Conservation (phyloP, 2,797 vertebrate species). For the Enteromius viviparus region DNA sequence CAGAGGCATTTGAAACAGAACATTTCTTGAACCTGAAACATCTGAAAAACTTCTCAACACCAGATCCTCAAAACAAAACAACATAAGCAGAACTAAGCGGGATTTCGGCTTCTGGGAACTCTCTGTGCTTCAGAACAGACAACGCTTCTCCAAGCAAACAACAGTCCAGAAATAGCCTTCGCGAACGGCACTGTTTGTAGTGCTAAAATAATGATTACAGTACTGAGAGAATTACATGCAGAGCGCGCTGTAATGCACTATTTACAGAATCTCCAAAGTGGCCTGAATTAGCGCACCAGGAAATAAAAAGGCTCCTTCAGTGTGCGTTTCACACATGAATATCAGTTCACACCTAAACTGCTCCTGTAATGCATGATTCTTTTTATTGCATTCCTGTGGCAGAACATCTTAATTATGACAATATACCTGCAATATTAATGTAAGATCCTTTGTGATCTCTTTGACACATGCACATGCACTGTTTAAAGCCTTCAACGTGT, state of each 20-base stretch:
- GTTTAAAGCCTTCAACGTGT: constrained; percentile 37
- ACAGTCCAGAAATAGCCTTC: constrained; percentile 77
- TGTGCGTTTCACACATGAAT: constrained; percentile 19
- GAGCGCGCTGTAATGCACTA: constrained; percentile 63
- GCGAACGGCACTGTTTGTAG: constrained; percentile 72
- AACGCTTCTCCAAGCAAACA: constrained; percentile 79
- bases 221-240: constrained; percentile 65
- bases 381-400: not conserved
- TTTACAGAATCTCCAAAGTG: constrained; percentile 69
- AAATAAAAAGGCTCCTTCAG: constrained; percentile 74
- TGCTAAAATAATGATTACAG: constrained; percentile 74
- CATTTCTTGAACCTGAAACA: constrained; percentile 56
- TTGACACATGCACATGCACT: constrained; percentile 53
- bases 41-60: constrained; percentile 72
- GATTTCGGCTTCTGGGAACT: constrained; percentile 78
- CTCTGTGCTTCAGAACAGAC: constrained; percentile 73
- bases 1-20: constrained; percentile 62
- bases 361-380: not conserved
- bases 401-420: constrained; percentile 58
- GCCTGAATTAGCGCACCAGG: constrained; percentile 69
- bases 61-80: constrained; percentile 74
- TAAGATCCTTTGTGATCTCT: constrained; percentile 46
- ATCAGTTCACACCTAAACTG: constrained; percentile 46
- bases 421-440: constrained; percentile 51
- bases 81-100: constrained; percentile 71